These are phyloP conservation scores for Drosophila simulans DNA, from an alignment of 1,140 invertebrate species.

Conservation along the genomic window DNA sequence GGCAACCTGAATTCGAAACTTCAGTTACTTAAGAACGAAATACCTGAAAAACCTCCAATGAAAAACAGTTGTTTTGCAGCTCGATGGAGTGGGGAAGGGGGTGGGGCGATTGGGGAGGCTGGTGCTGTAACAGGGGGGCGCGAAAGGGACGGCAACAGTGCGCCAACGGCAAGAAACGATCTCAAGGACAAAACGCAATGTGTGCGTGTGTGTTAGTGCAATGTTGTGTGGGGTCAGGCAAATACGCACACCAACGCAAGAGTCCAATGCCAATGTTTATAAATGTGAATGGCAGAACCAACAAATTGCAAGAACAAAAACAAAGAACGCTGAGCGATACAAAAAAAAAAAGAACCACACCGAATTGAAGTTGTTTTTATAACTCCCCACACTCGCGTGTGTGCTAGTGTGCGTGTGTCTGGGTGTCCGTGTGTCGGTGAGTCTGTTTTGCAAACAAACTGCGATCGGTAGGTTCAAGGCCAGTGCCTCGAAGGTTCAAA, in stretches of 20 bases:
- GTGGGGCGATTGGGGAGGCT: neutral
- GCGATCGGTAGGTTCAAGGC: constrained; percentile 75
- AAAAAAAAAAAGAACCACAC: constrained; percentile 5
- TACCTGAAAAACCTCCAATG: neutral
- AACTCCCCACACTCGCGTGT: constrained; percentile 54
- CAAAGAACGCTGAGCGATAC: constrained; percentile 20
- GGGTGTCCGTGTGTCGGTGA: constrained; percentile 20
- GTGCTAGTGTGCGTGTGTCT: constrained; percentile 18
- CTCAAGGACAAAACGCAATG: constrained; percentile 62
- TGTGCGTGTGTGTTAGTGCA: constrained; percentile 16
- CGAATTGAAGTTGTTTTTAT: constrained; percentile 46
- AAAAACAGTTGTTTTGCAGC: constrained; percentile 30
- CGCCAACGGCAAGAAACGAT: constrained; percentile 50
- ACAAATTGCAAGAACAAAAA: constrained; percentile 46
- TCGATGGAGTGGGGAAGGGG: neutral
- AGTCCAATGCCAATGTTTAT: constrained; percentile 12
- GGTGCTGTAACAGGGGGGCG: constrained; percentile 35
- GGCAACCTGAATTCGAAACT: constrained; percentile 6
- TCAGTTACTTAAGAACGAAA: constrained; percentile 5
- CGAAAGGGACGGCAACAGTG: constrained; percentile 9
- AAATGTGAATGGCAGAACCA: constrained; percentile 52
- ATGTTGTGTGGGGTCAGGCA: constrained; percentile 80
- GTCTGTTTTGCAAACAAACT: constrained; percentile 68
- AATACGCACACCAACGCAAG: constrained; percentile 33
- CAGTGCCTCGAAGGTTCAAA: constrained; percentile 77